phyloP scores from a whole-genome alignment of 2,113 vertebrate genomes.

The Aphyosemion australe region DNA sequence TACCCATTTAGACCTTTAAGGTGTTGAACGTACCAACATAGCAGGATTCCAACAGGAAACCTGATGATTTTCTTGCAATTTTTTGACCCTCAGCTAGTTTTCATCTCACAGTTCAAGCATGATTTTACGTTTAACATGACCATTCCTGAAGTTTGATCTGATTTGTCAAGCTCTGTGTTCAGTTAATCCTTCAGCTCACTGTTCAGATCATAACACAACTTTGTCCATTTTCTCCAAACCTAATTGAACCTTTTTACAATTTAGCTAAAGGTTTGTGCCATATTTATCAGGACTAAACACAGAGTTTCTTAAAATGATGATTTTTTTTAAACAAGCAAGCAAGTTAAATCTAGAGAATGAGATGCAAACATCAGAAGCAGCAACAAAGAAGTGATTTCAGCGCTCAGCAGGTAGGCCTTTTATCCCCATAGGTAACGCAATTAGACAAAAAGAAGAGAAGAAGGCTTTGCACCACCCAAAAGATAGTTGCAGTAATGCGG shows the following conservation, averaged over 20 bases:
- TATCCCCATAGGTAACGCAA: neutral
- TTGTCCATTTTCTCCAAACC: too few relatives aligned
- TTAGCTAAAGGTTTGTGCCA: neutral
- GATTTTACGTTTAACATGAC: too few relatives aligned
- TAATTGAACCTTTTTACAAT: neutral
- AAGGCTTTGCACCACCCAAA: neutral
- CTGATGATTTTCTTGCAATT: too few relatives aligned
- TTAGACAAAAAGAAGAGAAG: neutral
- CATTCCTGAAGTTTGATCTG: too few relatives aligned
- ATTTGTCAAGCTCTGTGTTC: too few relatives aligned
- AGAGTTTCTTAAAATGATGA: neutral
- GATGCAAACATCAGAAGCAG: neutral
- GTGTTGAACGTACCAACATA: too few relatives aligned
- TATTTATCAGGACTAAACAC: neutral
- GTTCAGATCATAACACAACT: too few relatives aligned
- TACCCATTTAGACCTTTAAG: too few relatives aligned
- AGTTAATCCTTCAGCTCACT: too few relatives aligned
- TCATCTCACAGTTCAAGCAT: too few relatives aligned
- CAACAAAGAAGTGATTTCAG: neutral
- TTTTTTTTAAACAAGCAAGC: neutral
- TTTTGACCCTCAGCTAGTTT: too few relatives aligned
- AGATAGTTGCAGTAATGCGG: neutral
- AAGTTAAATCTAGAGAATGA: neutral
- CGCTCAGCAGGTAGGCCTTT: slow-evolving; percentile 8
- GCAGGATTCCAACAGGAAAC: too few relatives aligned